These are phyloP conservation scores for Neodontobutis hainanensis DNA, from an alignment of 2,113 vertebrate genomes.

Conservation along the genomic window DNA sequence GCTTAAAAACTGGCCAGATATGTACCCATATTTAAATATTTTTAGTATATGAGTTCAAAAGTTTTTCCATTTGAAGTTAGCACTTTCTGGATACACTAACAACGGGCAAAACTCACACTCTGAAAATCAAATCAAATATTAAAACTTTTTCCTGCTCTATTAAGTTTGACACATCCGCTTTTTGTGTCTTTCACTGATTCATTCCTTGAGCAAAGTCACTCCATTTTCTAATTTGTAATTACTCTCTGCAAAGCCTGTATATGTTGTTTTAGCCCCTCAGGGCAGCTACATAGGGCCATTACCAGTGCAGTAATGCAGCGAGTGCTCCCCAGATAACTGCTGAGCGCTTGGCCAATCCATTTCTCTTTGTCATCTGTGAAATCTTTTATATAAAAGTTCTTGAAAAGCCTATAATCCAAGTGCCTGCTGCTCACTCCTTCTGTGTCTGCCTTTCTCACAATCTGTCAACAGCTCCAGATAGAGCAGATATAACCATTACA, in stretches of 20 bases:
- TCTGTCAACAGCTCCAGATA: conserved; percentile 19
- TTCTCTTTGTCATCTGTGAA: conserved; percentile 15
- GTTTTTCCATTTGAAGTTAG: too few species aligned
- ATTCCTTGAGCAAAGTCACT: conserved; percentile 4
- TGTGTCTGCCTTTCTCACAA: conserved; percentile 6
- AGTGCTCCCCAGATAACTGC: conserved; percentile 41
- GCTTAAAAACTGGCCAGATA: background rate
- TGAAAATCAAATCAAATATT: too few species aligned
- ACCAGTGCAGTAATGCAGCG: conserved; percentile 40
- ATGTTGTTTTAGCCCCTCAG: conserved; percentile 11
- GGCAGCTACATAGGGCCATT: conserved; percentile 33
- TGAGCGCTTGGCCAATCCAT: conserved; percentile 21
- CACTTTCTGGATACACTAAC: too few species aligned
- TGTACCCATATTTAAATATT: background rate
- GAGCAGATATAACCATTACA: conserved; percentile 1
- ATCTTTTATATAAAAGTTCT: conserved; percentile 46
- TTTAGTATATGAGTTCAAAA: background rate
- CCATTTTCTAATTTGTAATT: conserved; percentile 28
- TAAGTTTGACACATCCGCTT: too few species aligned
- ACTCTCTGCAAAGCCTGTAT: background rate
- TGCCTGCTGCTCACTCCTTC: conserved; percentile 1
- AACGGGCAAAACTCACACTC: too few species aligned
- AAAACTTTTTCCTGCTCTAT: too few species aligned
- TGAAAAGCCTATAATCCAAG: conserved; percentile 18
- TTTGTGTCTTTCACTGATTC: background rate